These are phyloP conservation scores for Sciurus niger DNA, from an alignment of 2,113 vertebrate species.

Conservation along the genomic window DNA sequence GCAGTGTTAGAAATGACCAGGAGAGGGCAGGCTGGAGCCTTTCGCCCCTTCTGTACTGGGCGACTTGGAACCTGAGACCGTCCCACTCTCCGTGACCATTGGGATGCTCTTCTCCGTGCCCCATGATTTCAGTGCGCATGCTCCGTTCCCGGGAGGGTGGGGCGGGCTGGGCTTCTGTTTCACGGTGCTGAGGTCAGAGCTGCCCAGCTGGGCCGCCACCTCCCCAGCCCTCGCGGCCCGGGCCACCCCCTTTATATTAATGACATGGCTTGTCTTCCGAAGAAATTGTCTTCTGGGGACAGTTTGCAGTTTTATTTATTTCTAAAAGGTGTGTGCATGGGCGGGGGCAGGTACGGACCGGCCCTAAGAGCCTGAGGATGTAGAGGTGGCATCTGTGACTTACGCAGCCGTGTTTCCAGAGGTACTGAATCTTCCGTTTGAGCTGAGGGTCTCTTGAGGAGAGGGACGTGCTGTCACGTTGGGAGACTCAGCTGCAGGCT, in stretches of 20 bases:
- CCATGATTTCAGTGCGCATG: too few relatives aligned
- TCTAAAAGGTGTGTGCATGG: neutral
- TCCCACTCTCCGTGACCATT: neutral
- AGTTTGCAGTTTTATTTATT: neutral
- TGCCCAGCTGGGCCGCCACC: neutral
- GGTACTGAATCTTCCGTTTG: neutral
- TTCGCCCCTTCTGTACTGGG: neutral
- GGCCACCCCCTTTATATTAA: neutral
- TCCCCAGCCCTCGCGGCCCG: neutral
- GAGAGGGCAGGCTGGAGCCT: conserved; percentile 41
- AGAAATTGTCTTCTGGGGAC: neutral
- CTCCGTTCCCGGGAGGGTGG: too few relatives aligned
- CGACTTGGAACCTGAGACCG: too few relatives aligned
- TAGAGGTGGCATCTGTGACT: neutral
- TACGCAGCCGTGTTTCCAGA: neutral
- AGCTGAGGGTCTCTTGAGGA: neutral
- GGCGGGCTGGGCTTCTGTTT: neutral
- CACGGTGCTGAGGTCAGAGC: neutral
- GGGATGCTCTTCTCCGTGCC: neutral
- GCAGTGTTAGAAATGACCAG: conserved; percentile 34
- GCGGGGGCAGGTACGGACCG: too few relatives aligned
- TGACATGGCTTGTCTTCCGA: neutral
- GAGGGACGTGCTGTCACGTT: neutral
- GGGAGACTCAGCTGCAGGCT: neutral
- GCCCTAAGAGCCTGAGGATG: neutral